Conservation (phyloP, 2,113 vertebrate species). For the Amazona guildingii region DNA sequence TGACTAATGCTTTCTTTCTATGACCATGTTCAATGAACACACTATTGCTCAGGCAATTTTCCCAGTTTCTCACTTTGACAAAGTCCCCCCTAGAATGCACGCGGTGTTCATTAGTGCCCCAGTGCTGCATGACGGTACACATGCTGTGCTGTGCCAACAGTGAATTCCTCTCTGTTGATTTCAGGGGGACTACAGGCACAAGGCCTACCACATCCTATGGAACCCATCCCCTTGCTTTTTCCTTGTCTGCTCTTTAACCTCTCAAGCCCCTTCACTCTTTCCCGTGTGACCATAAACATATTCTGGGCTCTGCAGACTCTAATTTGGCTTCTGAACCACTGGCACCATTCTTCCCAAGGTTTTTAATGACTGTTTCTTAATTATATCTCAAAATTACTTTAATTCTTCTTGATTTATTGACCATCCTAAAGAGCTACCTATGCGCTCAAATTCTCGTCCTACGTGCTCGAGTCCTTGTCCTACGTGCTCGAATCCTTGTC, state of each 20-base stretch:
- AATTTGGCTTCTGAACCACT: neutral
- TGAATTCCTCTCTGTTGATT: neutral
- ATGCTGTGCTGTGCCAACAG: neutral
- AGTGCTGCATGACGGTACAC: neutral
- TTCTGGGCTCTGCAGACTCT: neutral
- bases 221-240: neutral
- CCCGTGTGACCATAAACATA: neutral
- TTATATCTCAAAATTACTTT: neutral
- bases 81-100: accelerated
- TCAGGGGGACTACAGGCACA: neutral
- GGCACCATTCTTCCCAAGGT: neutral
- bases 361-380: neutral
- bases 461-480: neutral
- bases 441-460: neutral
- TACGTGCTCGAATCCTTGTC: neutral
- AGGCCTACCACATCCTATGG: neutral
- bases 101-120: neutral
- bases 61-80: neutral
- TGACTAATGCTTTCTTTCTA: neutral
- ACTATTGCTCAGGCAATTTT: neutral
- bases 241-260: neutral
- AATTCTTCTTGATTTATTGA: neutral
- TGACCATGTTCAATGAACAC: neutral
- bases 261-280: neutral
- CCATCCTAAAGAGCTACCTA: neutral